Evolutionary conservation across 2,888 invertebrate genomes (phyloP), one percentile per base, ranked within the genome.

Genomic region (Agrenia bidenticulata): DNA sequence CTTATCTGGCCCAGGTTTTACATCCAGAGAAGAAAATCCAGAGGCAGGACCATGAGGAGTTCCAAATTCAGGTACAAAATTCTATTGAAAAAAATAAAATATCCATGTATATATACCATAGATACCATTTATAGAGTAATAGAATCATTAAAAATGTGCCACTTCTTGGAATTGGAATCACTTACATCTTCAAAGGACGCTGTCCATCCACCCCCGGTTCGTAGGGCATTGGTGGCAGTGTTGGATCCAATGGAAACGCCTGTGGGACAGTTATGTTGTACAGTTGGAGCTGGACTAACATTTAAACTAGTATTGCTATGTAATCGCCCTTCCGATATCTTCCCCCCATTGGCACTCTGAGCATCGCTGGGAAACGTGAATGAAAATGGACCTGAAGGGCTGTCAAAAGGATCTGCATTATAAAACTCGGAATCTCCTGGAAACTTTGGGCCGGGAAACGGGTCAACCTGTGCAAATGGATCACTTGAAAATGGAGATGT

Each of bases 1-100:
- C 77, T 94, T 90, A 83, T 92, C 92, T 27, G 45, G 63, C 23
- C 66, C 59, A 27, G 56, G 50, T 59, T 62, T 64, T 49, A 41
- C 9, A 51, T 53, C 53, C 19, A 2, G 7, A 51, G 15, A 51
- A 11, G 13, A 23, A 11, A 61, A 61, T 19, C 7, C 45, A 41
- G 56, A 56, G 56, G 64, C 55, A 27, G 7, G 13, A 45, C 66
- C 55, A 27, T 9, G 13, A 51, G 50, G 61, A 27, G 54, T 55
- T 51, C 67, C 68, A n/a, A 67, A 54, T 15, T 75, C 73, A 61
- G 72, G 68, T 63, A 72, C 74, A 71, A 76, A 76, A 63, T 74
- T 73, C 74, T 76, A 49, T 4, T 42, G 24, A 32, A 21, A 11
- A 23, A 41, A 41, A 26, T 17, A 56, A 24, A 15, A 45, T 15